Conservation (phyloP, 2,888 invertebrate species). For the Gastracanthus pulcherrimus region DNA sequence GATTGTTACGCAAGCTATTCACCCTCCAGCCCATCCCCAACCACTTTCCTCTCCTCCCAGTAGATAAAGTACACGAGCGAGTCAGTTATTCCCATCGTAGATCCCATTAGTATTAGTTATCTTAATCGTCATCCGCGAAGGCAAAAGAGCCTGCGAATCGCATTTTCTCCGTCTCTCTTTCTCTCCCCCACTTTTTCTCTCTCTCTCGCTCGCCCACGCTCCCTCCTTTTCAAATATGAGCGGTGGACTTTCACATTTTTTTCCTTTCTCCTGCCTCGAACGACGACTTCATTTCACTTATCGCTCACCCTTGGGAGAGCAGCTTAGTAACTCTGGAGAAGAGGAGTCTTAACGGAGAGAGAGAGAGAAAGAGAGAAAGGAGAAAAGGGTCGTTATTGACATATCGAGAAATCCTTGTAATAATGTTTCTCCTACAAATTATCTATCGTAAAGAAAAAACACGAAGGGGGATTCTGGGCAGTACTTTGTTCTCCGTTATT, state of each 20-base stretch:
- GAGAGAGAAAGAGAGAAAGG: neutral
- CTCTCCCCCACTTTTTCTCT: no score
- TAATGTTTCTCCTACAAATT: constrained; percentile 43
- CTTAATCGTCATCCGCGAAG: constrained; percentile 47
- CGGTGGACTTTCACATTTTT: constrained; percentile 41
- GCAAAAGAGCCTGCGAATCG: constrained; percentile 42
- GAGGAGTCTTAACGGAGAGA: neutral
- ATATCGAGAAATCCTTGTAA: constrained; percentile 50
- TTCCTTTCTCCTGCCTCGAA: constrained; percentile 13
- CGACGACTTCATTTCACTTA: constrained; percentile 60
- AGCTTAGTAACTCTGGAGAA: constrained; percentile 35
- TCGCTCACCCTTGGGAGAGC: constrained; percentile 51
- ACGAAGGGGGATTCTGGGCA: neutral
- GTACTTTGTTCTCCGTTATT: neutral
- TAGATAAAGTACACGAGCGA: constrained; percentile 11
- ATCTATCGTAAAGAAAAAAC: neutral
- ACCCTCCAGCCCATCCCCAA: neutral
- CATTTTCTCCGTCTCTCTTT: constrained; percentile 43
- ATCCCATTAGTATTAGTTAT: constrained; percentile 54
- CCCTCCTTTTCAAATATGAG: constrained; percentile 39
- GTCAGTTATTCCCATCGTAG: constrained; percentile 34
- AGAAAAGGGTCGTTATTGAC: constrained; percentile 49
- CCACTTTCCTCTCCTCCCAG: neutral
- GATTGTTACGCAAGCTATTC: neutral
- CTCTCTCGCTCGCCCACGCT: no score